Evolutionary conservation across 2,113 vertebrate species (phyloP).

Genomic region (Equus przewalskii): DNA sequence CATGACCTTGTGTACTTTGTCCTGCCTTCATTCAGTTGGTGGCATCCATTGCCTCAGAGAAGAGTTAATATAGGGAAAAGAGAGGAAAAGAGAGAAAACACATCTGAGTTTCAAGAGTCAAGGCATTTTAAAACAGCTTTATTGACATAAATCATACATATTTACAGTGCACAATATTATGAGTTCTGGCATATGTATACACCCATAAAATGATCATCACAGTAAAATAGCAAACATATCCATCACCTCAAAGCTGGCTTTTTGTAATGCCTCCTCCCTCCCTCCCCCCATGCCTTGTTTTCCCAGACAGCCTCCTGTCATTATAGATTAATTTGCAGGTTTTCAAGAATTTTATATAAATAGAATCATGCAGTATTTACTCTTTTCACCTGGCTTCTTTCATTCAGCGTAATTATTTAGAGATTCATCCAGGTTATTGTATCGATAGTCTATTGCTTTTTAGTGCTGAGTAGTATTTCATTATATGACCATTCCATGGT

Average conservation of each 20-base stretch:
- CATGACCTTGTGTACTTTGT: background rate
- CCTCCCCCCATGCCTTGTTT: background rate
- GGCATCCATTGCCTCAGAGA: background rate
- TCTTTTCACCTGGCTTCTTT: background rate
- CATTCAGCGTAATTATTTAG: background rate
- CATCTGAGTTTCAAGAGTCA: background rate
- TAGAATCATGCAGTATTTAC: background rate
- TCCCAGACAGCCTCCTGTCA: background rate
- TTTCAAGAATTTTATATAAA: conserved; percentile 32
- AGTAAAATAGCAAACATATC: background rate
- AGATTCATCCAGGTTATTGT: background rate
- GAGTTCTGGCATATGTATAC: background rate
- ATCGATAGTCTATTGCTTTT: background rate
- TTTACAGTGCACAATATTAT: background rate
- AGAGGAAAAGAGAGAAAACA: background rate
- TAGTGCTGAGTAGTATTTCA: background rate
- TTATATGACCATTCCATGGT: background rate
- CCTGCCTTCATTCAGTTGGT: background rate
- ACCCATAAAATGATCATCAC: background rate
- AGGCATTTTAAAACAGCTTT: conserved; percentile 28
- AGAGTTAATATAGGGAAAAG: background rate
- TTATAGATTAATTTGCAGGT: background rate
- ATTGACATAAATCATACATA: background rate
- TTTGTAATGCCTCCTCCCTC: background rate
- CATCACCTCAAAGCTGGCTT: background rate